Evolutionary conservation across 1,140 invertebrate genomes (phyloP), one percentile per base, ranked within the genome.

Genomic region (Paraescarpia echinospica): DNA sequence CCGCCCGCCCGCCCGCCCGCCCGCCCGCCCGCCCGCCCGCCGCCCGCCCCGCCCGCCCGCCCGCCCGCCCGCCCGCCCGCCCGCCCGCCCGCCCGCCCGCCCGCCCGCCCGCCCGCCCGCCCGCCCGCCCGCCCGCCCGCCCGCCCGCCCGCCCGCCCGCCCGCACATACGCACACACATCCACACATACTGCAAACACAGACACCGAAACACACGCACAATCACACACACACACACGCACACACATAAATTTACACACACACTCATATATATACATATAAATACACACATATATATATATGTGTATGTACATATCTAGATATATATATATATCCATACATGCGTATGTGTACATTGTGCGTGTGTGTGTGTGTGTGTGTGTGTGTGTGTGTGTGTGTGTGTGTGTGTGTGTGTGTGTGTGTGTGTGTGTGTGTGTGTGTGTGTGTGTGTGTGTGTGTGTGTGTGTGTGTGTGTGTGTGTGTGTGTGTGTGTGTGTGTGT

Each of bases 391-490:
- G 12, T 34, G n/a, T 34, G n/a, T 90, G 14, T 34, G n/a, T 34
- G 14, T 90, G n/a, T 33, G n/a, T 90, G 27, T 18, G 18, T 35
- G n/a, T 14, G 18, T 34, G n/a, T 18, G n/a, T 34, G 12, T 33
- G 18, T 34, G n/a, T 33, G n/a, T 90, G 27, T 18, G n/a, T 90
- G 14, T 33, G n/a, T 35, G n/a, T 18, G n/a, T 90, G 27, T 35
- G n/a, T 34, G n/a, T 34, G n/a, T 34, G 14, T 90, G 33, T 92
- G 88, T 77, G 31, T 89, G 51, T 77, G 88, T 92, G 88, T 77
- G 88, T 92, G 51, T 77, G 88, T 92, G 88, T 92, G 88, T 92
- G 88, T 89, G 12, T 89, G 88, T 92, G 51, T 92, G 88, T 92
- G 51, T 92, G 88, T 92, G 88, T 92, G 88, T 92, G 88, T 92